Evolutionary conservation across 35 echinoderm and acorn worm genomes (phyloP), one percentile per base, ranked within the genome.

Genomic region (Chiridota heheva): DNA sequence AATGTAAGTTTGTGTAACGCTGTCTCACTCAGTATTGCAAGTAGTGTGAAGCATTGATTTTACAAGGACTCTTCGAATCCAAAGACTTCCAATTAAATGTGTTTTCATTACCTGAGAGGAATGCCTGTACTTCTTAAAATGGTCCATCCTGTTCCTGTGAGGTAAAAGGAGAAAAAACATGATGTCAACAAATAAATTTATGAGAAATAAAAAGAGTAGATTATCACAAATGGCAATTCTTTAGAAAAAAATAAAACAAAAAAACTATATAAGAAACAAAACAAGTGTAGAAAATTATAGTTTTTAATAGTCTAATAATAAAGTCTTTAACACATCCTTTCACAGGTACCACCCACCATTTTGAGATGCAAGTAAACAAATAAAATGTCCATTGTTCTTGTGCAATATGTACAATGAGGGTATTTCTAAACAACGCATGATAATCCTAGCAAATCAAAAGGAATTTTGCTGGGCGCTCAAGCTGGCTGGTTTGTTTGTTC

Each of bases 91-190:
- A 29, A 53, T 2, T 3, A 48, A 59, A 59, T 59, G 2, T 2
- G n/a, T 59, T 20, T 29, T 76, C 29, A 45, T 86, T 80, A 91
- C 89, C 81, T 77, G 4, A 91, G 53, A 35, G 89, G 89, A 29
- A 91, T 80, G 12, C 89, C 89, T 38, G 89, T 91, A 38, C 89
- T 91, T 0, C 89, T 61, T 24, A 86, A 40, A 47, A 91, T 69
- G 22, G 89, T 91, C 89, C 89, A 91, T 41, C 76, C 13, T 32
- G 89, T 86, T 40, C 89, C 89, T 91, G 70, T 29, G 20, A 70
- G 13, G 0, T 72, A 49, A 20, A 53, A 20, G 67, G 17, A 69
- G 4, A 68, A 5, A 82, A 31, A 43, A 67, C 27, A 72, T 44
- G 18, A 20, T 42, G 46, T 2, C 12, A 47, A 12, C 28, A 4